A percentile compares a stretch with the other conserved stretches of the same genome.
phyloP scores from a whole-genome alignment of 2,797 vertebrate species.

The Pangasius sanitwongsei region DNA sequence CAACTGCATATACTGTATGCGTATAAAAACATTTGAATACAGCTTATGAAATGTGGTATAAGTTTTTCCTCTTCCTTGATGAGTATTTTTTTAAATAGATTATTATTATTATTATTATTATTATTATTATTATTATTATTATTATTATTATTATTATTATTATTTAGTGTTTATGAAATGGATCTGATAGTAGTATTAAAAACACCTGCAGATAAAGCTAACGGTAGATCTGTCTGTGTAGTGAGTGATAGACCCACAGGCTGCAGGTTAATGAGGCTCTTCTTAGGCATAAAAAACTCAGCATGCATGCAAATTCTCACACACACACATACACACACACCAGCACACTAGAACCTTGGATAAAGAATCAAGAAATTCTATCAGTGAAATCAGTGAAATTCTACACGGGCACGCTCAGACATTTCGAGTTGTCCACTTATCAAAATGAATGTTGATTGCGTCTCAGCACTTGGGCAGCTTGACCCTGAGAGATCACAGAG shows the following conservation, averaged over 20 bases:
- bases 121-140: not conserved
- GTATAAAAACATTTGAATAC: not conserved
- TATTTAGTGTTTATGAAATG: slow-evolving; percentile 12
- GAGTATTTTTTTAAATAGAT: not conserved
- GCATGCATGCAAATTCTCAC: not conserved
- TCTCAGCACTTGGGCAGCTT: not conserved
- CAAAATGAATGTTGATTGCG: not conserved
- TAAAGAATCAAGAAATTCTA: not conserved
- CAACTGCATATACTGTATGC: not conserved
- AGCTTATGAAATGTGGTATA: not conserved
- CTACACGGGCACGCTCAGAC: not conserved
- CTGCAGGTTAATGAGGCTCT: slow-evolving; percentile 38
- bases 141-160: not conserved
- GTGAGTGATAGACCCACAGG: slow-evolving; percentile 44
- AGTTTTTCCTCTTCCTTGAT: not conserved
- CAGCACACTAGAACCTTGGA: not conserved
- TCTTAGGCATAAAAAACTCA: slow-evolving; percentile 39
- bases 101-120: not conserved
- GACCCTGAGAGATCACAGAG: not conserved
- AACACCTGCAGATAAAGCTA: slow-evolving; percentile 19
- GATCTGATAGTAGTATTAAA: slow-evolving; percentile 6
- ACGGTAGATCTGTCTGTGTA: slow-evolving; percentile 3
- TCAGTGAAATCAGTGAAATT: not conserved
- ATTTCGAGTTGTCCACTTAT: not conserved
- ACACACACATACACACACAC: not conserved